Base-by-base conservation (phyloP, 2,797 vertebrate genomes). In the Anguilla marmorata region DNA sequence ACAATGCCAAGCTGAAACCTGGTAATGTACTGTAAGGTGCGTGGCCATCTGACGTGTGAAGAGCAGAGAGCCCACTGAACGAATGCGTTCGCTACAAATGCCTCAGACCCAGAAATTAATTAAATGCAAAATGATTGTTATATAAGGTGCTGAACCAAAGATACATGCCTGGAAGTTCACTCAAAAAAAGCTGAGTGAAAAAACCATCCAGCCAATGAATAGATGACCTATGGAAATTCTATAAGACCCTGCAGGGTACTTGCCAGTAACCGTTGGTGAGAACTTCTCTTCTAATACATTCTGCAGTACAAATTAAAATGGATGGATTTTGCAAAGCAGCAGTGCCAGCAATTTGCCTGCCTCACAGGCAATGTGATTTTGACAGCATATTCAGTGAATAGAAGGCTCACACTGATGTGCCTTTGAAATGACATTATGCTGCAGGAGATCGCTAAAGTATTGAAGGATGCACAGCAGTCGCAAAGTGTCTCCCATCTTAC, bases 271-370 rank as follows among this genome's bases (percentile, higher is more conserved):
- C 16, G 37, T 79, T 41, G 30, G 37, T 79, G 74, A 41, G 74
- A 79, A 79, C 33, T 5, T 6, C 16, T 41, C 2, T 41, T 79
- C 3, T 41, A 79, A 21, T 41, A 79, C 74, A 37, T 66, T 66
- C 24, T n/a, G 9, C 8, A 66, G 63, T 79, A 37, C 16, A 41
- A 79, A 41, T 79, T 37, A 79, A 79, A 79, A 79, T 79, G 74
- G 30, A 79, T 79, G 30, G 30, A 79, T 79, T 79, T 79, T 79
- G 74, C 74, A 37, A 79, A 79, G 37, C 74, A 41, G 74, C 19
- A 19, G 37, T 19, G 4, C 30, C 24, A 21, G 74, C 11, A 45
- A 79, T 79, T 79, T 45, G 33, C 37, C 14, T 76, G 33, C 74
- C 14, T 79, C 8, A 19, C 12, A 79, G 30, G 74, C 74, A 16